A percentile compares a stretch with the other conserved stretches of the same genome.
Conservation (phyloP, 2,888 invertebrate genomes). For the Criorhina ranunculi region DNA sequence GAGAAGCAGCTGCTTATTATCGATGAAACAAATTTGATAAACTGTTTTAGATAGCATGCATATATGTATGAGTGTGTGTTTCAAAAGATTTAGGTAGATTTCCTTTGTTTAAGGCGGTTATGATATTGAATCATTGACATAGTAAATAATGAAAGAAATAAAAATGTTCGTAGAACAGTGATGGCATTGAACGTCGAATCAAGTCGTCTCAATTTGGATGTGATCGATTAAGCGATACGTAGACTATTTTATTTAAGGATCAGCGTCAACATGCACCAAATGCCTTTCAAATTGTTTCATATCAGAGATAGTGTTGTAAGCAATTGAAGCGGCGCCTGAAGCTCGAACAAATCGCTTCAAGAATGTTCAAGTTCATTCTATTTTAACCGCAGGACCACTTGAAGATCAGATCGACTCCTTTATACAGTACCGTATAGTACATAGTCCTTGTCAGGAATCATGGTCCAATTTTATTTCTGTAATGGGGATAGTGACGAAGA, state of each 20-base stretch:
- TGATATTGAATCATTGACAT: conserved; percentile 22
- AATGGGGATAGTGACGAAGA: no score
- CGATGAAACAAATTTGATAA: conserved; percentile 72
- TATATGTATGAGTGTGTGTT: not conserved
- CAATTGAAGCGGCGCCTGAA: no score
- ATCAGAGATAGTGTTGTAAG: no score
- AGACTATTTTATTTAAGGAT: not conserved
- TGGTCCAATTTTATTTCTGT: no score
- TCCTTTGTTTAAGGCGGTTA: conserved; percentile 9
- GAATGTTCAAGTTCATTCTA: no score
- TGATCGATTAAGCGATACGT: conserved; percentile 11
- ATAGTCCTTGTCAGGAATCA: no score
- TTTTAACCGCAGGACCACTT: no score
- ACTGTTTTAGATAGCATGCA: conserved; percentile 53
- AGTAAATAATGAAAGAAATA: not conserved
- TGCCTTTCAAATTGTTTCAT: no score
- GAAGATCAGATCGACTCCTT: no score
- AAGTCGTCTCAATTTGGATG: conserved; percentile 29
- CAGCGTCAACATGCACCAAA: no score
- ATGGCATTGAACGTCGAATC: not conserved
- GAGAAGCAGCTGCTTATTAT: conserved; percentile 63
- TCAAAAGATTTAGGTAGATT: conserved; percentile 23
- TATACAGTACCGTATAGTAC: no score
- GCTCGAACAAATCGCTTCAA: no score
- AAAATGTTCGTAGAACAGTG: conserved; percentile 27